A percentile compares a stretch with the other conserved stretches of the same genome.
Conservation (phyloP, 2,888 invertebrate species). For the Tubulanus polymorphus region DNA sequence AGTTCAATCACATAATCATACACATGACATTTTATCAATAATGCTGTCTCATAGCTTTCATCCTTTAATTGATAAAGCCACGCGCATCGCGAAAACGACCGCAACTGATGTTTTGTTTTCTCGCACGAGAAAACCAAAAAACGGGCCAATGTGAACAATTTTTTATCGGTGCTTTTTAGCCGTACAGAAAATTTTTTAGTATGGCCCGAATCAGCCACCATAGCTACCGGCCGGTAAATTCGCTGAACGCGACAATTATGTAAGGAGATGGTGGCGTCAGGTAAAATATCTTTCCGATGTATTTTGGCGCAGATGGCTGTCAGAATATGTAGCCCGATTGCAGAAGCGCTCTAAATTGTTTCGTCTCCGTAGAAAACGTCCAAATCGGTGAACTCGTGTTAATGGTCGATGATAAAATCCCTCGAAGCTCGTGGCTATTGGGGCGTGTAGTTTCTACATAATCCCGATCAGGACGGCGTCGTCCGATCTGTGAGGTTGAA, state of each 20-base stretch:
- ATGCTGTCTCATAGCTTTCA: too few relatives aligned
- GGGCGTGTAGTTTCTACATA: not conserved
- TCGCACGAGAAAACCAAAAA: too few relatives aligned
- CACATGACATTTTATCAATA: too few relatives aligned
- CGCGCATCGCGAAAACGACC: too few relatives aligned
- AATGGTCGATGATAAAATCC: not conserved
- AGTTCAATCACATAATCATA: too few relatives aligned
- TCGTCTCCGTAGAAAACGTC: not conserved
- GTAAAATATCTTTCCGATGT: too few relatives aligned
- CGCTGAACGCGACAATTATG: slow-evolving; percentile 1
- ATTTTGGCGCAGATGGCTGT: slow-evolving; percentile 8
- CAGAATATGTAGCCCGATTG: slow-evolving; percentile 2
- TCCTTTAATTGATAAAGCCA: too few relatives aligned
- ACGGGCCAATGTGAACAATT: too few relatives aligned
- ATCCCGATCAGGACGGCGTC: not conserved
- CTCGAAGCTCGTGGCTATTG: not conserved
- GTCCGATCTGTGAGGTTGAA: slow-evolving; percentile 3
- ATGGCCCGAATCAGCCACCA: too few relatives aligned
- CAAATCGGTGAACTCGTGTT: slow-evolving; percentile 4
- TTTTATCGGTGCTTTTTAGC: too few relatives aligned
- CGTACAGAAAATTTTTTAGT: too few relatives aligned
- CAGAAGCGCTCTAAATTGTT: not conserved
- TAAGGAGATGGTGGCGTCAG: not conserved
- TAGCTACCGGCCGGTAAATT: slow-evolving; percentile 7
- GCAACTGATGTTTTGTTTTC: too few relatives aligned